A percentile compares a stretch with the other conserved stretches of the same genome.
phyloP scores from a whole-genome alignment of 2,888 invertebrate genomes.

The Idaea aversata region DNA sequence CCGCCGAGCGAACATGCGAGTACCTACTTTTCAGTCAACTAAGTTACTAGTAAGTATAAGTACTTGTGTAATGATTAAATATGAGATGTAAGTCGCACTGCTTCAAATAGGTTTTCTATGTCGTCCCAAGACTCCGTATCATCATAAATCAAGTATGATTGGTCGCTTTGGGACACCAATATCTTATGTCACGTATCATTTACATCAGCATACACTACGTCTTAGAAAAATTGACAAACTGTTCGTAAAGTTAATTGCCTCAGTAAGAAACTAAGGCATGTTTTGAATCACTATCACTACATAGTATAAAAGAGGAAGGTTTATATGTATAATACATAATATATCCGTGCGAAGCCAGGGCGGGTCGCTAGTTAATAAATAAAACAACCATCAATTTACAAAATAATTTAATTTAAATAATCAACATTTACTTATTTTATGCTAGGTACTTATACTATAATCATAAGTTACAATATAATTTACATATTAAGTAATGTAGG shows the following conservation, averaged over 20 bases:
- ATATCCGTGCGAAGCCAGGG: too few relatives aligned
- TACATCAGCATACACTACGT: neutral
- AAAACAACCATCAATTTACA: neutral
- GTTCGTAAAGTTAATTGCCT: too few relatives aligned
- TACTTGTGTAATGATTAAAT: neutral
- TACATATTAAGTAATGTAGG: too few relatives aligned
- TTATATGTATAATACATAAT: too few relatives aligned
- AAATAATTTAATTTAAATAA: too few relatives aligned
- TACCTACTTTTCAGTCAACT: neutral
- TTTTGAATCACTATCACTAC: too few relatives aligned
- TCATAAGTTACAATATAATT: too few relatives aligned
- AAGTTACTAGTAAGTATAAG: neutral
- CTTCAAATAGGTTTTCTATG: neutral
- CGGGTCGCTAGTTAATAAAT: too few relatives aligned
- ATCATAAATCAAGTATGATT: slow-evolving; percentile 49
- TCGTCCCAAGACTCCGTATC: slow-evolving; percentile 13
- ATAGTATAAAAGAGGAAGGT: too few relatives aligned
- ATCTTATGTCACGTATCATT: slow-evolving; percentile 21
- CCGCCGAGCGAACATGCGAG: neutral
- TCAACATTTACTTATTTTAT: too few relatives aligned
- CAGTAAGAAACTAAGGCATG: too few relatives aligned
- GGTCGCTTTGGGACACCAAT: slow-evolving; percentile 47
- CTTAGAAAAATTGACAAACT: neutral
- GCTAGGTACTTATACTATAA: too few relatives aligned
- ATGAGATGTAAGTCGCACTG: neutral